Evolutionary conservation across 2,888 invertebrate species (phyloP), one percentile per base, ranked within the genome.

Genomic region (Cataglyphis livida): DNA sequence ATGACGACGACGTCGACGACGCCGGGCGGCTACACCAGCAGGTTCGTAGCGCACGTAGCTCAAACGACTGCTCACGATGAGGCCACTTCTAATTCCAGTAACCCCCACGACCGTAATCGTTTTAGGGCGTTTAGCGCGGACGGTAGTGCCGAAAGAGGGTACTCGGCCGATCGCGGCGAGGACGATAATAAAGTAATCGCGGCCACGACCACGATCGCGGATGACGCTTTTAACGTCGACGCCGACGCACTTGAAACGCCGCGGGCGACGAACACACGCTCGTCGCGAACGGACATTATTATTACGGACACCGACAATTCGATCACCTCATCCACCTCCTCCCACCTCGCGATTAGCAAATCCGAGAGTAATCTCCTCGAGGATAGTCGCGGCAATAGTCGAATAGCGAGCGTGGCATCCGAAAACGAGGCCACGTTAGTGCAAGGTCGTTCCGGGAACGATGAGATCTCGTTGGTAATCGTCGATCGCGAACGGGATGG

Each of bases 11-110:
- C 91, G 76, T 81, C 91, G 70, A 76, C 84, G 35, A 85, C 89
- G 76, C 93, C 95, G 92, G 95, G 95, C 94, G 95, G 96, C 95
- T 97, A 97, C 94, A 96, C 96, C 93, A 97, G 97, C 95, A 96
- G 96, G 95, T 94, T 94, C 94, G 94, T 94, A 94, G 92, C 89
- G 57, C 85, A 89, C 90, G 85, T 87, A 86, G 87, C 83, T 81
- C 85, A 85, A 75, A 82, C 76, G 76, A 68, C 76, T 76, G 76
- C 79, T 85, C 82, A 66, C 73, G 86, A 92, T 92, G 91, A 92
- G 92, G 92, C 92, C 91, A 91, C 88, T 92, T 93, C 92, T 92
- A 92, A 94, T 91, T 92, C 92, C 92, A 94, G 91, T 93, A 93
- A 94, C 90, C 91, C 94, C 93, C 92, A 93, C 92, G 91, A 92